Evolutionary conservation across 2,113 vertebrate species (phyloP).

Genomic region (Beaufortia kweichowensis): DNA sequence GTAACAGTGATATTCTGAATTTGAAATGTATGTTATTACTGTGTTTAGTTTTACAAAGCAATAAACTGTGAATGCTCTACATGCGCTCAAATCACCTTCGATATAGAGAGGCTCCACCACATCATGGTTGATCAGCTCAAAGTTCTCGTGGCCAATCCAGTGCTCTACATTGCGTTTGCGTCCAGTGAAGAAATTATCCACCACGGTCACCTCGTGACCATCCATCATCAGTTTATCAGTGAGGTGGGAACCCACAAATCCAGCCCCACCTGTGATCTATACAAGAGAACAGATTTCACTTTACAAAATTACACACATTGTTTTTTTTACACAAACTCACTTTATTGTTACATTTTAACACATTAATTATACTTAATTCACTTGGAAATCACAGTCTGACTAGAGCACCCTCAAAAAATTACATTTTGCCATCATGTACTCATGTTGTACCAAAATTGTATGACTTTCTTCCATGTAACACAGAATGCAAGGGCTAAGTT

Average conservation of each 20-base stretch:
- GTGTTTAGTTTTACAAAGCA: not conserved
- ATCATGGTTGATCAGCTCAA: constrained; percentile 98
- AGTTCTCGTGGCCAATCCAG: constrained; percentile 99
- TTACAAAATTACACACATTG: not conserved
- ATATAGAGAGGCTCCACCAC: constrained; percentile 98
- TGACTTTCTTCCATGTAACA: too few relatives aligned
- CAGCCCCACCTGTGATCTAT: constrained; percentile 98
- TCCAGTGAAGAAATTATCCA: constrained; percentile 99
- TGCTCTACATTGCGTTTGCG: constrained; percentile 98
- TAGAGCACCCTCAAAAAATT: too few relatives aligned
- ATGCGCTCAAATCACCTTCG: constrained; percentile 78
- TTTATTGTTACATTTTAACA: not conserved
- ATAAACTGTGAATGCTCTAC: not conserved
- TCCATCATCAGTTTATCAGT: constrained; percentile 99
- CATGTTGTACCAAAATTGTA: too few relatives aligned
- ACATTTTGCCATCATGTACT: too few relatives aligned
- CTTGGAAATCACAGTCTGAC: too few relatives aligned
- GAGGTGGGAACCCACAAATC: constrained; percentile 97
- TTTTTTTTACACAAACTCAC: too few relatives aligned
- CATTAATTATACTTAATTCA: not conserved
- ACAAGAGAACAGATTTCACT: constrained; percentile 19
- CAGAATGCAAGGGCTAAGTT: too few relatives aligned
- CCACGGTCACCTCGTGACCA: constrained; percentile 97
- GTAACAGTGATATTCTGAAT: too few relatives aligned
- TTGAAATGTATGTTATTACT: too few relatives aligned